Evolutionary conservation across 1,140 invertebrate genomes (phyloP), one percentile per base, ranked within the genome.

Genomic region (Lutraria rhynchaena): DNA sequence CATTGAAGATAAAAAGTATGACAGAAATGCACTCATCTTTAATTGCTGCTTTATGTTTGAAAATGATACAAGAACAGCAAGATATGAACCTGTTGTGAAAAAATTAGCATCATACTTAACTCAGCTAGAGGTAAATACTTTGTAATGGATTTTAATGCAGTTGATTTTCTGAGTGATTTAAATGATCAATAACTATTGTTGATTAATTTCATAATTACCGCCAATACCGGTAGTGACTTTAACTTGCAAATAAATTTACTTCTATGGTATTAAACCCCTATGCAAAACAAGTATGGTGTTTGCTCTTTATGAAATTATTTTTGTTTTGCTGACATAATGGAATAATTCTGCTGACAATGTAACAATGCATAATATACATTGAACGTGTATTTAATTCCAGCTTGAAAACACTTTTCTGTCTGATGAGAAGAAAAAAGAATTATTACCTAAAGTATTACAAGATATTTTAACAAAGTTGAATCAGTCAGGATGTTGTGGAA

Each of bases 21-120:
- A 95, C 27, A 93, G 98, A 81, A 99, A 99, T 93, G 96, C 96
- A 41, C 96, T 98, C 86, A 96, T 98, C 67, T 99, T 99, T 92
- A 99, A 99, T 92, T 92, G 99, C 3, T 99, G 98, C 91, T 98
- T 99, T 92, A 97, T 99, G 0, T 99, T 97, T 90, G 96, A 98
- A 88, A 67, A 83, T 51, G 73, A 83, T 13, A 80, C 83, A 15
- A 95, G 95, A 35, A 95, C 95, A 93, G 95, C 96, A 0, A 94
- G 96, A 70, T 99, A 98, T 93, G 98, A 99, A 91, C 95, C 96
- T 0, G 96, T 98, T 57, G 96, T 99, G 0, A 97, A 96, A 87
- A 98, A 99, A 91, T 94, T 99, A 58, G 96, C 96, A 0, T 96
- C 97, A 90, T 98, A 98, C 93, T 94, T 99, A 89, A 95, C 96